A percentile compares a stretch with the other conserved stretches of the same genome.
These are phyloP conservation scores for Pandemis corylana DNA, from an alignment of 2,888 invertebrate species.

Conservation along the genomic window DNA sequence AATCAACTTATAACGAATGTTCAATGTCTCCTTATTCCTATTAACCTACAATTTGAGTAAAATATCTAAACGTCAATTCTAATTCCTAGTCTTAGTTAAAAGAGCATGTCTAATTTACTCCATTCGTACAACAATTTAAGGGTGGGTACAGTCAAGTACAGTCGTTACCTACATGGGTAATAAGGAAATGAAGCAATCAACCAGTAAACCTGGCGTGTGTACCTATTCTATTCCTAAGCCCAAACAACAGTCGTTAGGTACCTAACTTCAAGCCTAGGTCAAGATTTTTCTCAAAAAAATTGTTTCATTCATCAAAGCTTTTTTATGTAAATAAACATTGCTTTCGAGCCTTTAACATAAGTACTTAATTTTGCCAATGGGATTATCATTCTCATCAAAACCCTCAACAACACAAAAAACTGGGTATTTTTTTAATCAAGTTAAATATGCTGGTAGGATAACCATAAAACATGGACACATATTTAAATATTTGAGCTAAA, in stretches of 20 bases:
- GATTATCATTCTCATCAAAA: background rate
- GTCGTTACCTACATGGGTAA: background rate
- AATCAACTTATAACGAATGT: conserved; percentile 49
- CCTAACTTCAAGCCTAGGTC: conserved; percentile 21
- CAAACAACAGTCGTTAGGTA: conserved; percentile 24
- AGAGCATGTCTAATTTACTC: conserved; percentile 43
- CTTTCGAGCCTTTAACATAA: background rate
- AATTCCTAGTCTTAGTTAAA: conserved; percentile 61
- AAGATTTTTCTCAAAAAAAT: background rate
- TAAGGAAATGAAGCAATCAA: background rate
- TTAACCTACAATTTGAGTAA: conserved; percentile 67
- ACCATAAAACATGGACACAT: no score
- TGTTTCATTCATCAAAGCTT: background rate
- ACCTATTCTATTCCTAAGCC: conserved; percentile 1
- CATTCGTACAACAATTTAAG: conserved; percentile 14
- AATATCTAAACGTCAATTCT: conserved; percentile 75
- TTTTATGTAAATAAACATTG: background rate
- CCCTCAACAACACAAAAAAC: no score
- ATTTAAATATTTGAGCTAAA: background rate
- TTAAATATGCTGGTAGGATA: no score
- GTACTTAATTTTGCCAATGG: background rate
- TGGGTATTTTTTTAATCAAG: no score
- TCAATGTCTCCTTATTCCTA: conserved; percentile 57
- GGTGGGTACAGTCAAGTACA: conserved; percentile 2
- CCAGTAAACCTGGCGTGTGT: background rate